Evolutionary conservation across 2,888 invertebrate species (phyloP).

Genomic region (Rutpela maculata): DNA sequence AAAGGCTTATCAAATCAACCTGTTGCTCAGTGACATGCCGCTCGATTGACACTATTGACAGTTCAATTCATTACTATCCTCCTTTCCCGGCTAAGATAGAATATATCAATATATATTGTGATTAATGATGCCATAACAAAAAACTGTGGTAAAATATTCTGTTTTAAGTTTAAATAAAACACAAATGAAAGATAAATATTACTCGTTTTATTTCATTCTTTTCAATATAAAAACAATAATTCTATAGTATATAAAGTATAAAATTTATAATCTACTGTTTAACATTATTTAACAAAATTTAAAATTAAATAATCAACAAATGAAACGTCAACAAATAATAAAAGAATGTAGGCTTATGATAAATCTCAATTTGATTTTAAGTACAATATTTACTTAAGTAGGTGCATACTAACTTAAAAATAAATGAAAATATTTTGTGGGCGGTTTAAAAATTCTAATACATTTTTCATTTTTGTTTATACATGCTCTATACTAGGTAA

Average conservation of each 20-base stretch:
- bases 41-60: too few relatives aligned
- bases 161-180: constrained; percentile 11
- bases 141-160: constrained; percentile 4
- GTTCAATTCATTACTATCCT: too few relatives aligned
- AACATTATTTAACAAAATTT: constrained; percentile 10
- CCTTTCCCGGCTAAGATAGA: too few relatives aligned
- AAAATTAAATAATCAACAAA: constrained; percentile 31
- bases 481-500: constrained; percentile 5
- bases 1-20: too few relatives aligned
- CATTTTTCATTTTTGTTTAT: background rate
- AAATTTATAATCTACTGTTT: constrained; percentile 16
- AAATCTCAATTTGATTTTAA: constrained; percentile 32
- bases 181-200: background rate
- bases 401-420: background rate
- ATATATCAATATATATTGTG: background rate
- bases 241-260: constrained; percentile 23
- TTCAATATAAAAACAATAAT: constrained; percentile 18
- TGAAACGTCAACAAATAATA: constrained; percentile 27
- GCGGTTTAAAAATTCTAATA: background rate
- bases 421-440: background rate
- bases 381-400: constrained; percentile 8
- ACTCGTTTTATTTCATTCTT: constrained; percentile 14
- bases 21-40: too few relatives aligned
- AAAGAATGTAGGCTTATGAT: constrained; percentile 35
- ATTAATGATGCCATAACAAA: constrained; percentile 15